Conservation (phyloP, 1,140 invertebrate species). For the Cotesia glomerata region DNA sequence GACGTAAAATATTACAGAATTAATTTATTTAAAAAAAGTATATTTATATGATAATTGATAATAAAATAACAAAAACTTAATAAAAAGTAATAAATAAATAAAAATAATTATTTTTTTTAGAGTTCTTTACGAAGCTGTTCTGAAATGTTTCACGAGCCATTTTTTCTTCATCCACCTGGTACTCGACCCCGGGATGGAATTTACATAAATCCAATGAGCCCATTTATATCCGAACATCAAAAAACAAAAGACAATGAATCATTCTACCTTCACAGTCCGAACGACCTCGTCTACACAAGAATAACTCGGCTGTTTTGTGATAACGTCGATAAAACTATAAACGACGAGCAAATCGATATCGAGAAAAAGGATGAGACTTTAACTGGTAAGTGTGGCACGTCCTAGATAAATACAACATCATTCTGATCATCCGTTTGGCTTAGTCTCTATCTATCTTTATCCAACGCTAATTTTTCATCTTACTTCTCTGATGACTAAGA, state of each 20-base stretch:
- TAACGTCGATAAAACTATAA: constrained; percentile 43
- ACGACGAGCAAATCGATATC: constrained; percentile 41
- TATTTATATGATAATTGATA: not conserved
- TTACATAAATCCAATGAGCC: constrained; percentile 81
- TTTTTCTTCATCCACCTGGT: constrained; percentile 60
- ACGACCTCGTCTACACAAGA: constrained; percentile 76
- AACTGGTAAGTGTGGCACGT: constrained; percentile 55
- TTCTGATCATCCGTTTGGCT: not conserved
- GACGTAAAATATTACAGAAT: too few species aligned
- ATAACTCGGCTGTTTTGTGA: constrained; percentile 78
- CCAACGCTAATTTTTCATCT: constrained; percentile 1
- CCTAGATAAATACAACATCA: constrained; percentile 37
- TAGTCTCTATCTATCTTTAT: not conserved
- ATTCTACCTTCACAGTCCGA: constrained; percentile 83
- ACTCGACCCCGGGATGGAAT: constrained; percentile 74
- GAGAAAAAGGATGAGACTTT: constrained; percentile 58
- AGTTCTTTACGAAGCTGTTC: constrained; percentile 53
- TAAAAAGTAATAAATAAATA: not conserved
- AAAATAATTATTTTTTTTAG: constrained; percentile 35
- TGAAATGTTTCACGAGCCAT: constrained; percentile 60
- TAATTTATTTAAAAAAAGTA: not conserved
- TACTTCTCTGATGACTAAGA: too few species aligned
- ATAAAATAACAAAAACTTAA: not conserved
- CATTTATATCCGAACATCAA: constrained; percentile 49
- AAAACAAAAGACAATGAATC: constrained; percentile 68